Evolutionary conservation across 2,797 vertebrate genomes (phyloP), one percentile per base, ranked within the genome.

Genomic region (Pyrocephalus nanus): DNA sequence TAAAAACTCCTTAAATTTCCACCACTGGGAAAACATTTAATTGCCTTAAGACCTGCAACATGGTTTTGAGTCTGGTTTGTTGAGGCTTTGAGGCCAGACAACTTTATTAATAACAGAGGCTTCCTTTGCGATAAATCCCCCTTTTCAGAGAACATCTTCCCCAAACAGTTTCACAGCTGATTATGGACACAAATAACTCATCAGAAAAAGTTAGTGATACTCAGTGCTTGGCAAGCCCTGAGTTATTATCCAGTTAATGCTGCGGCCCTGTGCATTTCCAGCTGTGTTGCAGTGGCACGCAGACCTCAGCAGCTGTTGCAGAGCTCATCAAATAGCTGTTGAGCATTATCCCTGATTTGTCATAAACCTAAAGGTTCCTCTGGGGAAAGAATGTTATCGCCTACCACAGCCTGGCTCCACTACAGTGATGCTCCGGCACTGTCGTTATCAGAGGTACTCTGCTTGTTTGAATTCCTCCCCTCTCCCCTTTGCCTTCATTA

Each of bases 291-390:
- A 92, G 90, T 92, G 91, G 86, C 91, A 82, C 1, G 2, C 93
- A 92, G 94, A 92, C 96, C 91, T 90, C 90, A 83, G 91, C 96
- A 96, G 95, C 96, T 97, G 96, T 92, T 96, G 85, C 2, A 4
- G 81, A 95, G 91, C 94, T 96, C 96, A 95, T 97, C 92, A 97
- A 94, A 95, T 96, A 88, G 87, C 93, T 94, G 95, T 96, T 95
- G 95, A 97, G 89, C 93, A 91, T 93, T 95, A 94, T 95, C 79
- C 82, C 82, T 89, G 93, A 93, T 96, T 96, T 97, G 89, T 96
- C 91, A 95, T 95, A 95, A 97, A 90, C 91, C 73, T 67, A 65
- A 95, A 96, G 78, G 62, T 96, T 95, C 78, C 96, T 93, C 86
- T 90, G 94, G 86, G 93, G 90, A 86, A 86, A 92, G 89, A 91